Base-by-base conservation (phyloP, 2,113 vertebrate species). In the Tragelaphus imberbis region DNA sequence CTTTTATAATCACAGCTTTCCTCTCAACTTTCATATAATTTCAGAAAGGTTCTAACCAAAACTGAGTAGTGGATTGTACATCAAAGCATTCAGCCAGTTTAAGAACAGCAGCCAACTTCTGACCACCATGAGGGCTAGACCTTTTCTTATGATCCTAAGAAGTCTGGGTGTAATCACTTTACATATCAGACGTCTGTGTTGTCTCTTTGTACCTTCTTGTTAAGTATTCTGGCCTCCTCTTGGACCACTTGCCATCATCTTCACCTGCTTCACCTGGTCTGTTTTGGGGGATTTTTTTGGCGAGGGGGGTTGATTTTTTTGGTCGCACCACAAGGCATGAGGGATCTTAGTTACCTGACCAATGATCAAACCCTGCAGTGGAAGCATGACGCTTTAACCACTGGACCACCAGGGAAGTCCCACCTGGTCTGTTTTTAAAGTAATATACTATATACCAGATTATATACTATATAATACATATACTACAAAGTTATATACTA, bases 1-100 rank as follows among this genome's bases (percentile, higher is more conserved):
- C 53, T 8, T 23, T 36, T 53, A 19, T 77, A 91, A 33, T 91
- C 56, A 91, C 23, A 93, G n/a, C 49, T 58, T 86, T 90, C 58
- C 28, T 93, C 49, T 97, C 80, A 82, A 82, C 25, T 91, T 89
- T n/a, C 56, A 77, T 3, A 55, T 4, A 51, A 40, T 77, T 91
- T 47, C 58, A 91, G 68, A 95, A 92, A 87, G 49, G 65, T 25
- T 77, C 88, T 84, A 96, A 92, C 40, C 40, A 90, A 92, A 91
- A 89, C 79, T 40, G 27, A 75, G 23, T 16, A 81, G 49, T 40
- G 3, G 25, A 51, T 33, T 89, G 10, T 63, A 16, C 49, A 53
- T 49, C 8, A 27, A 40, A 68, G n/a, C 15, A 92, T 92, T 94
- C 40, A 49, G 30, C 12, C 85, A 79, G 6, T 59, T 61, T 63